A percentile compares a stretch with the other conserved stretches of the same genome.
Conservation (phyloP, 2,797 vertebrate genomes). For the Labroides dimidiatus region DNA sequence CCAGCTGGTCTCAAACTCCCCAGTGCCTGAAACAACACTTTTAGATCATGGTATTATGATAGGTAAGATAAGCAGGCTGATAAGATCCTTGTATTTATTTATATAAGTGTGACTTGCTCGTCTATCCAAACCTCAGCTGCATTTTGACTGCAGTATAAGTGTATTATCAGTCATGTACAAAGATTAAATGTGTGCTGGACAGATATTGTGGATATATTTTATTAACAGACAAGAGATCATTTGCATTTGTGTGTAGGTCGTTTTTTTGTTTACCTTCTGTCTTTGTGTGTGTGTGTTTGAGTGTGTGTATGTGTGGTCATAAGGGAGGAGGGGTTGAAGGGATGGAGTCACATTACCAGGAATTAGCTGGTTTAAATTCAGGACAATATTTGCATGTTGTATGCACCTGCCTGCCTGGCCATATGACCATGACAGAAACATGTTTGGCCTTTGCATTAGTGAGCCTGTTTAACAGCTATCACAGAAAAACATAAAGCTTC, state of each 20-base stretch:
- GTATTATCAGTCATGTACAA: neutral
- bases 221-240: slow-evolving; percentile 11
- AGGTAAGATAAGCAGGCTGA: slow-evolving; percentile 28
- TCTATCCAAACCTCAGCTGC: slow-evolving; percentile 1
- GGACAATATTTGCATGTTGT: slow-evolving; percentile 32
- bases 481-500: neutral
- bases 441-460: neutral
- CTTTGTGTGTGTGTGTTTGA: slow-evolving; percentile 26
- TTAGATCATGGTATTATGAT: slow-evolving; percentile 15
- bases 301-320: neutral
- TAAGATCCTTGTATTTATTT: slow-evolving; percentile 35
- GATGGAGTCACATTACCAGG: slow-evolving; percentile 1
- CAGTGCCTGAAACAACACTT: neutral
- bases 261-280: neutral
- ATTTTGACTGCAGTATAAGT: neutral
- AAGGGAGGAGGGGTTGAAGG: neutral
- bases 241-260: slow-evolving; percentile 42
- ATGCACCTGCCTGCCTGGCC: neutral
- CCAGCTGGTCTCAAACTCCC: neutral
- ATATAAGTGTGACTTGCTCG: neutral
- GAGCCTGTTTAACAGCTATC: neutral
- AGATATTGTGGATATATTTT: slow-evolving; percentile 3
- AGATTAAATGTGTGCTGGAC: neutral
- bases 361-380: neutral
- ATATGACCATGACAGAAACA: neutral